Evolutionary conservation across 2,797 vertebrate genomes (phyloP), one percentile per base, ranked within the genome.

Genomic region (Psittacula echo): DNA sequence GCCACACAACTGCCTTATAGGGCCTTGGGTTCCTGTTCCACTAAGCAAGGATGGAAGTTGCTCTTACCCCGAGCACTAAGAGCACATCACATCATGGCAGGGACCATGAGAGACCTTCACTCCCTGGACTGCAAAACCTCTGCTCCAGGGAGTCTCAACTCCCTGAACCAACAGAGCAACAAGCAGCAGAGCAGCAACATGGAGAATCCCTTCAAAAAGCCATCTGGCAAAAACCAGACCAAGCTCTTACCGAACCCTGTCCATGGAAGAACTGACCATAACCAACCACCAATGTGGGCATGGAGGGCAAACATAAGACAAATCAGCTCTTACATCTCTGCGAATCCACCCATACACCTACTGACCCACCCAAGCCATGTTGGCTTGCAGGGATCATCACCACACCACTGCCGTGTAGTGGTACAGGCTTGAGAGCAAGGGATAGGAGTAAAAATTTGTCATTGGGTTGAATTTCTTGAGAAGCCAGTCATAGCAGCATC

Each of bases 1-100:
- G 20, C 37, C 10, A 2, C 5, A 0, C 1, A 0, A 17, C 62
- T 75, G 71, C 85, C 72, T 86, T 32, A 32, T 0, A 50, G 48
- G 37, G 65, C 24, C 24, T 30, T 1, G 0, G 20, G 74, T 19
- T 89, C 56, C 87, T 71, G 77, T 7, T 27, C 53, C 1, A 0
- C 66, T 48, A 44, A 27, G 78, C 9, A 39, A 80, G 79, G 80
- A 47, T 11, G 13, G 32, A 22, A 50, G 60, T 26, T 44, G 56
- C 22, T 45, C 37, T 37, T 71, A 17, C 9, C 7, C 23, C 0
- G 0, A 8, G 60, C 21, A 41, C 50, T 13, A 27, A 27, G 54
- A 74, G 29, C 58, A 60, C 9, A 0, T 7, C 3, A 1, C 47
- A 27, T 32, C 22, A 22, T 0, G 2, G 54, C 7, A 29, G 24